A percentile compares a stretch with the other conserved stretches of the same genome.
Conservation (phyloP, 2,113 vertebrate species). For the Plectropomus leopardus region DNA sequence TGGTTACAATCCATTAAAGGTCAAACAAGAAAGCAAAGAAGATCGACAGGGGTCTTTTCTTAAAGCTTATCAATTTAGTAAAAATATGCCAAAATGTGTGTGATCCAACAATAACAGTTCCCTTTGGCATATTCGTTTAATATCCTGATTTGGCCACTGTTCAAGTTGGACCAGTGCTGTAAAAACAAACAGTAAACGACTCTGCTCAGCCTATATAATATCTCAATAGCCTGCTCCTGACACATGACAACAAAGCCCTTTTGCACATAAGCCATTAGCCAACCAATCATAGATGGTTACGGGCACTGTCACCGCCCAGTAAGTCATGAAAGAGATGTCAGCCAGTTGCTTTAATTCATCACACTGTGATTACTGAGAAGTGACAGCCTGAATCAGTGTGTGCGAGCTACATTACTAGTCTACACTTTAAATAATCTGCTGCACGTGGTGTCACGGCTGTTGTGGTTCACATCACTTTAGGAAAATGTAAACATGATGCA, state of each 20-base stretch:
- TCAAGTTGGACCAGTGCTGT: background rate
- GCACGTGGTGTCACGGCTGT: fast-evolving
- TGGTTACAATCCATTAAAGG: background rate
- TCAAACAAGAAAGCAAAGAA: background rate
- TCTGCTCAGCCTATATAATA: background rate
- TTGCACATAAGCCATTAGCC: background rate
- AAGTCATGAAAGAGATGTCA: background rate
- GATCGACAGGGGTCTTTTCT: background rate
- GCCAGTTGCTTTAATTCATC: slow-evolving; percentile 3
- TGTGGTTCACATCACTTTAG: background rate
- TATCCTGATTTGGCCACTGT: background rate
- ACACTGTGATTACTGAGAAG: background rate
- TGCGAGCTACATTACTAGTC: background rate
- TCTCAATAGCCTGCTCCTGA: background rate
- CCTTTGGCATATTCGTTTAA: background rate
- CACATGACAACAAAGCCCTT: background rate
- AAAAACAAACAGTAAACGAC: background rate
- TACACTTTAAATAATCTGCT: background rate
- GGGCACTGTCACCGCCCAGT: background rate
- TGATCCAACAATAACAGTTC: background rate
- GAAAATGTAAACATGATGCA: background rate
- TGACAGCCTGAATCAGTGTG: background rate
- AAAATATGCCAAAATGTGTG: background rate
- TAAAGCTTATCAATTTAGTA: background rate
- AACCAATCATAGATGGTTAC: background rate